A percentile compares a stretch with the other conserved stretches of the same genome.
These are phyloP conservation scores for Macrosteles quadrilineatus DNA, from an alignment of 1,140 invertebrate species.

Conservation along the genomic window DNA sequence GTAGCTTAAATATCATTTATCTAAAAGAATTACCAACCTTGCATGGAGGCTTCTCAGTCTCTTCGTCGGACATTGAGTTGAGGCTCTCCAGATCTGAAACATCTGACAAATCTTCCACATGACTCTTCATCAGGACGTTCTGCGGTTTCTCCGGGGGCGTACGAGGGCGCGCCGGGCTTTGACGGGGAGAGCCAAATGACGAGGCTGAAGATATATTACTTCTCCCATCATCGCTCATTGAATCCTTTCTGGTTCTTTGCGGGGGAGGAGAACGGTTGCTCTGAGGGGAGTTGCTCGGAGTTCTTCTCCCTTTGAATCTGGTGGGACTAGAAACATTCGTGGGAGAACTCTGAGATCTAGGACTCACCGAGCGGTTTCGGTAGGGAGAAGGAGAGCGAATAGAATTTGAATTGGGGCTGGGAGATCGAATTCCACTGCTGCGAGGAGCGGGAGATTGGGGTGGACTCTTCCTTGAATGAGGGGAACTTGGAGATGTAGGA, in stretches of 20 bases:
- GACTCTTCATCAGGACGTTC: constrained; percentile 41
- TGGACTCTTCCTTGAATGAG: neutral
- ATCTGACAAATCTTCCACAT: constrained; percentile 73
- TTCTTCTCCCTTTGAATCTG: neutral
- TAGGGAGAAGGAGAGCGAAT: neutral
- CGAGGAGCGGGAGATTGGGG: neutral
- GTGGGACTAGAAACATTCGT: neutral
- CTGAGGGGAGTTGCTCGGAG: neutral
- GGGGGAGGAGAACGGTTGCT: neutral
- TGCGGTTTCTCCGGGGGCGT: constrained; percentile 35
- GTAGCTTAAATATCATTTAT: too few species aligned
- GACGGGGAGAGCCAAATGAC: constrained; percentile 36
- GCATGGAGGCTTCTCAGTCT: constrained; percentile 39
- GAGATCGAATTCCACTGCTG: constrained; percentile 6
- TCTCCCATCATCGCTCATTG: constrained; percentile 34
- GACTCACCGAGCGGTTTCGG: neutral
- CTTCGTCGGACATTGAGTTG: constrained; percentile 52
- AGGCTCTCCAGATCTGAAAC: constrained; percentile 71
- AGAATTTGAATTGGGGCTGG: neutral
- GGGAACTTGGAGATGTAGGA: constrained; percentile 3
- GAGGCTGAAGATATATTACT: constrained; percentile 41
- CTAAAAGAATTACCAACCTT: too few species aligned
- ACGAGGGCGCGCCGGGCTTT: constrained; percentile 32
- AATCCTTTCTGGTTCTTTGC: neutral
- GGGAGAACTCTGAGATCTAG: constrained; percentile 9